phyloP scores from a whole-genome alignment of 2,797 vertebrate genomes.

The Channa striata region DNA sequence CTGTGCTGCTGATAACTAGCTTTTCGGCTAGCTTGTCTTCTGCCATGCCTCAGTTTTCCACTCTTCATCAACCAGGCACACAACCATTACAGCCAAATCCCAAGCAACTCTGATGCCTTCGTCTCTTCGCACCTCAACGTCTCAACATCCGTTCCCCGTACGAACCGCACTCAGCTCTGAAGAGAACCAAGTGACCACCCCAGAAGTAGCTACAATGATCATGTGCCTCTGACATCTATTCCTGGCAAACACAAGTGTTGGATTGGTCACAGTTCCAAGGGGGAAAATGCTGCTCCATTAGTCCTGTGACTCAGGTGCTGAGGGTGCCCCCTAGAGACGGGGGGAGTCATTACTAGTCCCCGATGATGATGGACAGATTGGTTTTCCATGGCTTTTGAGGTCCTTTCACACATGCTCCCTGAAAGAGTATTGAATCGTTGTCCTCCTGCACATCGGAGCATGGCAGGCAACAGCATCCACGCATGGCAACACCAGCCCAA shows the following conservation, averaged over 20 bases:
- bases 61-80: constrained; percentile 26
- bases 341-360: constrained; percentile 64
- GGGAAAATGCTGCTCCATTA: constrained; percentile 40
- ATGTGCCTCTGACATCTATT: constrained; percentile 75
- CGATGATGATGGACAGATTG: constrained; percentile 22
- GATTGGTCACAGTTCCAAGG: constrained; percentile 59
- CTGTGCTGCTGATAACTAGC: not conserved
- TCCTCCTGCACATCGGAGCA: constrained; percentile 66
- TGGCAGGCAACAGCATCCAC: constrained; percentile 79
- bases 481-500: constrained; percentile 81
- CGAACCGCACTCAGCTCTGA: constrained; percentile 51
- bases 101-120: constrained; percentile 45
- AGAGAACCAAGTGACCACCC: constrained; percentile 59
- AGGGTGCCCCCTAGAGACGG: constrained; percentile 76
- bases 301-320: constrained; percentile 73
- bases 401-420: constrained; percentile 62
- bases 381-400: constrained; percentile 34
- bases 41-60: constrained; percentile 4
- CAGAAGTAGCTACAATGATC: constrained; percentile 70
- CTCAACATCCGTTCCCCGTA: constrained; percentile 41
- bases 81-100: constrained; percentile 45
- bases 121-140: constrained; percentile 42
- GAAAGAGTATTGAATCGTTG: constrained; percentile 61
- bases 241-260: constrained; percentile 72
- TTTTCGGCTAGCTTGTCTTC: not conserved